These are phyloP conservation scores for Dascyllus trimaculatus DNA, from an alignment of 2,113 vertebrate genomes.

Conservation along the genomic window DNA sequence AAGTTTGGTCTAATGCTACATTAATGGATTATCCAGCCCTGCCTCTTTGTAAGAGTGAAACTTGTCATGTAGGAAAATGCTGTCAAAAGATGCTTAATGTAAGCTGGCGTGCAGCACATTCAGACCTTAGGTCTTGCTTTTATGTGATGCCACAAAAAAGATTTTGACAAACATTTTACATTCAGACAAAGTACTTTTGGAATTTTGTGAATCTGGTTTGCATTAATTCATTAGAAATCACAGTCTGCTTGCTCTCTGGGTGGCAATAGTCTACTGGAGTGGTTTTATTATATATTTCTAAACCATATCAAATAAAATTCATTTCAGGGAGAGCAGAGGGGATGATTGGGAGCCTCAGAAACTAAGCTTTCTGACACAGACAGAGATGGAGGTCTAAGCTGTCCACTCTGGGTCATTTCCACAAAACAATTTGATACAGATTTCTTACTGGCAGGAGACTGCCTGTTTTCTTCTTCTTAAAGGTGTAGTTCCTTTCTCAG, in stretches of 20 bases:
- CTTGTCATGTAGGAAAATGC: constrained; percentile 55
- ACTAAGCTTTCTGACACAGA: constrained; percentile 66
- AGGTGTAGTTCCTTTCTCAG: constrained; percentile 56
- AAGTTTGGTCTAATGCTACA: constrained; percentile 78
- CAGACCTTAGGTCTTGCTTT: constrained; percentile 62
- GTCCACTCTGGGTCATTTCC: constrained; percentile 70
- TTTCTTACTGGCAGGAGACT: constrained; percentile 61
- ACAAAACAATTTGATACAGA: constrained; percentile 70
- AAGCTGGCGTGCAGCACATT: constrained; percentile 58
- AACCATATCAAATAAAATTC: constrained; percentile 75
- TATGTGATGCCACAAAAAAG: constrained; percentile 46
- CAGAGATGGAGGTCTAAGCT: constrained; percentile 67
- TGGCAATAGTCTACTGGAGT: constrained; percentile 55
- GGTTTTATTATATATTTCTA: constrained; percentile 76
- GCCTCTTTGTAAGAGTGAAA: constrained; percentile 66
- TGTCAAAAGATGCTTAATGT: constrained; percentile 71
- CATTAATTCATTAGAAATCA: constrained; percentile 65
- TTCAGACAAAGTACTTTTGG: constrained; percentile 65
- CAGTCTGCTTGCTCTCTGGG: constrained; percentile 47
- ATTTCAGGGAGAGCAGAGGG: constrained; percentile 45
- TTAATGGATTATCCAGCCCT: constrained; percentile 71
- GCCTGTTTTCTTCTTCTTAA: constrained; percentile 64
- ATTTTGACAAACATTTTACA: constrained; percentile 71
- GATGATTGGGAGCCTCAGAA: constrained; percentile 61
- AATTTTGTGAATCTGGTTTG: constrained; percentile 74